Base-by-base conservation (phyloP, 2,797 vertebrate genomes). In the Argya squamiceps region DNA sequence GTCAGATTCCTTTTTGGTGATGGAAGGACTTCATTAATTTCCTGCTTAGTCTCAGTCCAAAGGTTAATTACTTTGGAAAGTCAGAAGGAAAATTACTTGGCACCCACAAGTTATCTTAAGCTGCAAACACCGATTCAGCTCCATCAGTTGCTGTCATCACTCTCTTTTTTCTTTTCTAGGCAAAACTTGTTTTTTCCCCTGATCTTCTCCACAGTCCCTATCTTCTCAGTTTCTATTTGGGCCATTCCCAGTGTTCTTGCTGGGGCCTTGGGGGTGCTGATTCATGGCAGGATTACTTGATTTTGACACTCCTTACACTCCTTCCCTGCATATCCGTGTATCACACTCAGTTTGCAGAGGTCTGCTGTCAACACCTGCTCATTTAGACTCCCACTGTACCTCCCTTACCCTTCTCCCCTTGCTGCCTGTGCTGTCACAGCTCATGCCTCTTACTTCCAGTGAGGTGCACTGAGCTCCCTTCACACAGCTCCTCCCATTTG, bases 41-140 rank as follows among this genome's bases (percentile, higher is more conserved):
- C 92, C 78, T 94, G 84, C 78, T 92, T 84, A 60, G 62, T 46
- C 75, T 88, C 6, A 13, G 60, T 91, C 92, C 50, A 62, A 93
- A 96, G 91, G 91, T 93, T 90, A 94, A 86, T 95, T 96, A 92
- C 84, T 94, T 88, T 75, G 89, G 78, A 93, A 94, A 90, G 85
- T 58, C 83, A 80, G 64, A 76, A 89, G 68, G 71, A 91, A 89
- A 95, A 87, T 76, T 24, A 37, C 71, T 93, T 79, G 65, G 81
- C 85, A 52, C 50, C 15, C 7, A 0, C 0, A 14, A 85, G 71
- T 91, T 83, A 68, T 78, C 85, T 94, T 69, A 41, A 92, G 53
- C 84, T 79, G 49, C 91, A 88, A 89, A 74, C 78, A 84, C 50
- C 5, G 5, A 79, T 52, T 86, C 88, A 84, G 52, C 9, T 41